These are phyloP conservation scores for Lathamus discolor DNA, from an alignment of 2,113 vertebrate genomes.

Conservation along the genomic window DNA sequence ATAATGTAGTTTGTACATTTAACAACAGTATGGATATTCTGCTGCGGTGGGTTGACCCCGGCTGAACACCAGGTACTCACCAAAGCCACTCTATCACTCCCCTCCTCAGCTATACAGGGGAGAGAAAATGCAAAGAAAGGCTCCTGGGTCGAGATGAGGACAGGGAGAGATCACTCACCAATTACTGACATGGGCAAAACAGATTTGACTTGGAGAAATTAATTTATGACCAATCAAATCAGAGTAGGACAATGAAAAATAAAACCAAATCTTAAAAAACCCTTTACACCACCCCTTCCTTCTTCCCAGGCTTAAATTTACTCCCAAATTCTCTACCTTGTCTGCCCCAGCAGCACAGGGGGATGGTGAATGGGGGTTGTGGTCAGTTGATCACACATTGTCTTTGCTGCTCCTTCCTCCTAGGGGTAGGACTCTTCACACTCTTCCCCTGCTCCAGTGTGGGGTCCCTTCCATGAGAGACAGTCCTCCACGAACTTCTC, in stretches of 20 bases:
- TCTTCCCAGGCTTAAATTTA: not conserved
- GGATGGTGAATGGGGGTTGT: not conserved
- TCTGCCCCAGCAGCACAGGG: not conserved
- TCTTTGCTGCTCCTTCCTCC: not conserved
- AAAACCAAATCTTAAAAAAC: not conserved
- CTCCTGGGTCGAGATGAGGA: not conserved
- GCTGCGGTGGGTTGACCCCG: not conserved
- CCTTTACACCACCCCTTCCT: not conserved
- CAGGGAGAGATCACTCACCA: too few species aligned
- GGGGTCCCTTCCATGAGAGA: not conserved
- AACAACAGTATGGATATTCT: slow-evolving; percentile 56
- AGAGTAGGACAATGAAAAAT: not conserved
- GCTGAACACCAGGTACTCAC: not conserved
- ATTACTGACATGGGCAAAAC: not conserved
- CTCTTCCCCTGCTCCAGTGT: not conserved
- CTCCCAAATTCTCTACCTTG: not conserved
- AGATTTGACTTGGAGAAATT: not conserved
- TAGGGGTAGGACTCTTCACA: accelerated
- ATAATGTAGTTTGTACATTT: slow-evolving; percentile 34
- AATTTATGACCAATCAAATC: not conserved
- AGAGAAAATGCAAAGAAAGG: not conserved
- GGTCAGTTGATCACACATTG: not conserved
- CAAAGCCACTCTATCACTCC: not conserved
- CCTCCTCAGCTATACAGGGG: not conserved
- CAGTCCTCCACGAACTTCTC: not conserved